These are phyloP conservation scores for Aphaenogaster rudis DNA, from an alignment of 1,140 invertebrate genomes.

Conservation along the genomic window DNA sequence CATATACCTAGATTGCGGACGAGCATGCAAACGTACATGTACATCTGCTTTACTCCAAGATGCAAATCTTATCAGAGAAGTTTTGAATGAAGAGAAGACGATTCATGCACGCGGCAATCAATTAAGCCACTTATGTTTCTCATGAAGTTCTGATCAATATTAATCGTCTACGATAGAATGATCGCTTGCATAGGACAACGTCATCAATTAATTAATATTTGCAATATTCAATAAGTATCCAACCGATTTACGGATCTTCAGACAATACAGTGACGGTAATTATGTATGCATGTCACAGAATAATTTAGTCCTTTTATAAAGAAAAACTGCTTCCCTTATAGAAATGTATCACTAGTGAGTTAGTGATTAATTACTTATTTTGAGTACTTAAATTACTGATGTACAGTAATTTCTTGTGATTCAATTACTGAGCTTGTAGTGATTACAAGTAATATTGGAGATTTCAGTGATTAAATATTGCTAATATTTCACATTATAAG, in stretches of 20 bases:
- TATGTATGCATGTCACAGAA: background rate
- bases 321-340: background rate
- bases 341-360: too few species aligned
- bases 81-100: background rate
- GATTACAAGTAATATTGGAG: too few species aligned
- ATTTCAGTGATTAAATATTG: too few species aligned
- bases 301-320: background rate
- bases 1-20: slow-evolving; percentile 32
- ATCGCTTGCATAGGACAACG: background rate
- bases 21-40: slow-evolving; percentile 4
- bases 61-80: slow-evolving; percentile 3
- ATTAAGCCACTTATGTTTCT: background rate
- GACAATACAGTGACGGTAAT: slow-evolving; percentile 25
- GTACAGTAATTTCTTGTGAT: too few species aligned
- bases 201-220: slow-evolving; percentile 62
- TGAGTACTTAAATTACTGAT: too few species aligned
- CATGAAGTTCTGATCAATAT: background rate
- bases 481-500: too few species aligned
- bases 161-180: too few species aligned
- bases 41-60: slow-evolving; percentile 11
- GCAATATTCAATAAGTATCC: slow-evolving; percentile 51
- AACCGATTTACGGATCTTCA: background rate
- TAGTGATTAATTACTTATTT: too few species aligned
- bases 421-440: too few species aligned
- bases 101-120: background rate